Base-by-base conservation (phyloP, 2,888 invertebrate genomes). In the Stramonita haemastoma region DNA sequence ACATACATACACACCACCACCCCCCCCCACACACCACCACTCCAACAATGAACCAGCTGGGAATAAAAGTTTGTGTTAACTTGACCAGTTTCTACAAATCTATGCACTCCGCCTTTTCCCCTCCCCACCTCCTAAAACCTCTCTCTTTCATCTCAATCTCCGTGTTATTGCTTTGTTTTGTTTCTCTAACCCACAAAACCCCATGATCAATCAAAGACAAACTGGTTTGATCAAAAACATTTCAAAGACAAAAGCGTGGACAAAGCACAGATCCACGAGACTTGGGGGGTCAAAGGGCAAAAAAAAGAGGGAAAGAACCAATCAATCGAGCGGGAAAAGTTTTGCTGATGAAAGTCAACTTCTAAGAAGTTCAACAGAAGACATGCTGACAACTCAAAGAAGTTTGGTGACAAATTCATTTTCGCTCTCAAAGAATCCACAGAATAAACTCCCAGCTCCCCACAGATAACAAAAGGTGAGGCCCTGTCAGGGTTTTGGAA, bases 331-430 rank as follows among this genome's bases (percentile, higher is more conserved):
- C 26, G 73, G 26, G 26, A 70, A 36, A 79, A 79, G 79, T 34
- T 79, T 79, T 32, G 34, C 22, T 79, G 34, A 79, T 26, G 32
- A 79, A 79, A 79, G 36, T 79, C 79, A 79, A 79, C 15, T 79
- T 22, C 84, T 56, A 84, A 84, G 36, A 56, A 56, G 56, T 36
- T 56, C 1, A 46, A 15, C 8, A 17, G 26, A n/a, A 56, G 22
- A 84, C 46, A n/a, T 56, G 85, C 22, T 56, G 85, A 26, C 85
- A 85, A 60, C 57, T 60, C 85, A 85, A 85, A 86, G 86, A 70
- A 56, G 60, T 32, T 86, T 34, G 70, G 34, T 70, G 70, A 86
- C 86, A 86, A 86, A 34, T 86, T 86, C 86, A 86, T 86, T 86
- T 85, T 70, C 86, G 4, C 36, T 32, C 34, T 86, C 86, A 66